These are phyloP conservation scores for Aromia moschata DNA, from an alignment of 2,888 invertebrate species.

Conservation along the genomic window DNA sequence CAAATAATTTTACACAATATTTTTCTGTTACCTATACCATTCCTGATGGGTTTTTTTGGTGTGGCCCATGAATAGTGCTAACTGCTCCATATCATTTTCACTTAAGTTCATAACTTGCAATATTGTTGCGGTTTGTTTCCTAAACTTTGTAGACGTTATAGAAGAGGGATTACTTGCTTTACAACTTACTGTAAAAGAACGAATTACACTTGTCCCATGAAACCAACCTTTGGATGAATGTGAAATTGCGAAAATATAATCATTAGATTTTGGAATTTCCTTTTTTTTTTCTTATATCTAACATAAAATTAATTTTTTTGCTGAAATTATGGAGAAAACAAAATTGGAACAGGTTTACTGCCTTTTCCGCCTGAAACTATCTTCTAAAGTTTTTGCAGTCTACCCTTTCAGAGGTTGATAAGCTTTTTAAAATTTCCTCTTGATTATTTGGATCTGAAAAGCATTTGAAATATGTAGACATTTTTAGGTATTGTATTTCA, in stretches of 20 bases:
- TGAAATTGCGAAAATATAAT: constrained; percentile 13
- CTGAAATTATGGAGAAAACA: constrained; percentile 10
- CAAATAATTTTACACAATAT: too few species aligned
- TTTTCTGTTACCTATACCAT: constrained; percentile 11
- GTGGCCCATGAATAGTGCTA: constrained; percentile 16
- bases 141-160: constrained; percentile 10
- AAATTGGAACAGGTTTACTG: constrained; percentile 13
- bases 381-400: constrained; percentile 12
- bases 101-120: constrained; percentile 14
- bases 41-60: constrained; percentile 16
- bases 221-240: constrained; percentile 8
- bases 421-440: constrained; percentile 7
- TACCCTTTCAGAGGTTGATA: constrained; percentile 1
- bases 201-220: constrained; percentile 3
- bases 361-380: constrained; percentile 25
- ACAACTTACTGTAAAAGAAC: neutral
- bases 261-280: constrained; percentile 11
- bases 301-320: constrained; percentile 3
- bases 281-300: constrained; percentile 6
- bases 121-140: constrained; percentile 18
- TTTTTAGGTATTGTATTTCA: constrained; percentile 24
- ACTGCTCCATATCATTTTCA: constrained; percentile 18
- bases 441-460: constrained; percentile 1
- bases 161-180: neutral
- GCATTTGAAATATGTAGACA: neutral